Conservation (phyloP, 2,113 vertebrate genomes). For the Bos indicus region DNA sequence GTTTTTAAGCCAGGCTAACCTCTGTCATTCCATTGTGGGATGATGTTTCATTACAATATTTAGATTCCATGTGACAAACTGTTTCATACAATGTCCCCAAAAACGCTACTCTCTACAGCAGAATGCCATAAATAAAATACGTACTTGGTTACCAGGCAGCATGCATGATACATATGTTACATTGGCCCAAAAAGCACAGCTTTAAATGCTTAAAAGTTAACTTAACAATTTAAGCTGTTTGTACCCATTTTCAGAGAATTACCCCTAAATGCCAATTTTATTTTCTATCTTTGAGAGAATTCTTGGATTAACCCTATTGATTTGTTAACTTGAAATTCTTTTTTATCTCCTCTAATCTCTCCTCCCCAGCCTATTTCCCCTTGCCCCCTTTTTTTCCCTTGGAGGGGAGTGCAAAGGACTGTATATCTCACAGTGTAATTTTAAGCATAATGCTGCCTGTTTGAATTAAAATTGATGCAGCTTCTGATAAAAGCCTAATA, state of each 20-base stretch:
- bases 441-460: conserved; percentile 63
- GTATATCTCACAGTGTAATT: conserved; percentile 50
- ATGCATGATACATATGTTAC: conserved; percentile 59
- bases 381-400: not conserved
- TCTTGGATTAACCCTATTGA: conserved; percentile 37
- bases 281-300: conserved; percentile 60
- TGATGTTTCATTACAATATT: conserved; percentile 44
- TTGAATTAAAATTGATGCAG: conserved; percentile 78
- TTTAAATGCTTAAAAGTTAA: conserved; percentile 72
- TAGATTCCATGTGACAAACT: conserved; percentile 58
- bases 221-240: conserved; percentile 59
- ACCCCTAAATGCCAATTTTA: conserved; percentile 57
- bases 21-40: conserved; percentile 49
- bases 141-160: conserved; percentile 65
- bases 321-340: conserved; percentile 27
- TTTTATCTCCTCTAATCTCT: conserved; percentile 18
- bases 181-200: conserved; percentile 60
- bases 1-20: conserved; percentile 41
- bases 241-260: conserved; percentile 48
- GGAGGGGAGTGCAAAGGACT: not conserved
- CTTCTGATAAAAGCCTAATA: conserved; percentile 81
- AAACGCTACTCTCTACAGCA: conserved; percentile 61
- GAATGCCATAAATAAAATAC: conserved; percentile 66
- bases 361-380: not conserved
- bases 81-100: conserved; percentile 64